A percentile compares a stretch with the other conserved stretches of the same genome.
phyloP scores from a whole-genome alignment of 1,140 invertebrate species.

The Bemisia tabaci region DNA sequence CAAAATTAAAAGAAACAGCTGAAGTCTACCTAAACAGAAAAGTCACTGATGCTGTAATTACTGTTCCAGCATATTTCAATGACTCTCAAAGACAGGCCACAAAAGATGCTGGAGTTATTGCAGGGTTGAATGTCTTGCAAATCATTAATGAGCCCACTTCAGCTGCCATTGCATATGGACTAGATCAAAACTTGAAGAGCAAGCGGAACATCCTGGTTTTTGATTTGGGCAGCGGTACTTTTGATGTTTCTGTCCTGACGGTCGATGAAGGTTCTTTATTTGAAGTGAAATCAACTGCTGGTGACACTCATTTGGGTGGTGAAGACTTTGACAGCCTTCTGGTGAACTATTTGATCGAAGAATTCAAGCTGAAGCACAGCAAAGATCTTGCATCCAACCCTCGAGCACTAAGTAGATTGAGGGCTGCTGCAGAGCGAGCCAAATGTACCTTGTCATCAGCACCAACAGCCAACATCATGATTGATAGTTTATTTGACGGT shows the following conservation, averaged over 20 bases:
- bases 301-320: no score
- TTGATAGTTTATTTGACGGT: no score
- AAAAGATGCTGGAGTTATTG: slow-evolving; percentile 60
- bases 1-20: no score
- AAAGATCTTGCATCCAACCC: slow-evolving; percentile 42
- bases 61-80: no score
- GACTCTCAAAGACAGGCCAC: no score
- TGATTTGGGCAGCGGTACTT: slow-evolving; percentile 58
- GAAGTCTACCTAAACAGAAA: no score
- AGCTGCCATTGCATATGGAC: slow-evolving; percentile 67
- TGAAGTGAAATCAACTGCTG: slow-evolving; percentile 41
- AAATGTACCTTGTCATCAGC: slow-evolving; percentile 22
- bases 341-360: slow-evolving; percentile 36
- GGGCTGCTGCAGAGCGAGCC: slow-evolving; percentile 34
- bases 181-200: slow-evolving; percentile 53
- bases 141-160: slow-evolving; percentile 72
- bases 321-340: no score
- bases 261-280: no score
- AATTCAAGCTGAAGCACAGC: slow-evolving; percentile 50
- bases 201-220: slow-evolving; percentile 59
- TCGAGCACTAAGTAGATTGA: slow-evolving; percentile 39
- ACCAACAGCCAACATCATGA: no score
- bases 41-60: slow-evolving; percentile 49
- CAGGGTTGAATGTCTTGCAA: slow-evolving; percentile 63
- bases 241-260: slow-evolving; percentile 78